A percentile compares a stretch with the other conserved stretches of the same genome.
Evolutionary conservation across 2,797 vertebrate genomes (phyloP).

Genomic region (Buphagus erythrorhynchus): DNA sequence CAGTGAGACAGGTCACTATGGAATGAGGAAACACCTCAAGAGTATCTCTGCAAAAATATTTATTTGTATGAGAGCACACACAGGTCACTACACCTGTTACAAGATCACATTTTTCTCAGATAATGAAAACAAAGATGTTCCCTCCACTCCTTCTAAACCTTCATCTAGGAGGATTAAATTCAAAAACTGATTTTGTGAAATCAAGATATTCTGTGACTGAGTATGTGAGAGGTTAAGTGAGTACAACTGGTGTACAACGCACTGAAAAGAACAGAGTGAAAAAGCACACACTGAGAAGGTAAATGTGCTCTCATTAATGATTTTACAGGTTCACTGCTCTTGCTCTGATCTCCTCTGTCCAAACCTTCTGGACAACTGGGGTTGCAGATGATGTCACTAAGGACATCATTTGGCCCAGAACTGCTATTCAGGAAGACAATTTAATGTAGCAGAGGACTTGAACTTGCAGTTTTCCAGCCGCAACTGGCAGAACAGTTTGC

Average conservation of each 20-base stretch:
- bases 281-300: neutral
- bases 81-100: neutral
- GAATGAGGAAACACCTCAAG: neutral
- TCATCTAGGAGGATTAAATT: neutral
- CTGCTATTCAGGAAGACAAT: neutral
- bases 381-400: neutral
- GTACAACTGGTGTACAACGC: neutral
- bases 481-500: neutral
- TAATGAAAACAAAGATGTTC: neutral
- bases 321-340: neutral
- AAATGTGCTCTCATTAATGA: neutral
- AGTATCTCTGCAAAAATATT: neutral
- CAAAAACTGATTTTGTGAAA: neutral
- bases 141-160: neutral
- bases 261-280: neutral
- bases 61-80: neutral
- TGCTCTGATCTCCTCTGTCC: neutral
- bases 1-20: neutral
- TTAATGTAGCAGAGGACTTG: rapidly evolving
- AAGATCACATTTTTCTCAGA: neutral
- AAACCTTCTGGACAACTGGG: neutral
- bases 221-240: neutral
- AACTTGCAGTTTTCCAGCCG: neutral
- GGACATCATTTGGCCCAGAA: neutral
- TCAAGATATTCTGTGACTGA: neutral